Conservation (phyloP, 2,797 vertebrate species). For the Amblyraja radiata region DNA sequence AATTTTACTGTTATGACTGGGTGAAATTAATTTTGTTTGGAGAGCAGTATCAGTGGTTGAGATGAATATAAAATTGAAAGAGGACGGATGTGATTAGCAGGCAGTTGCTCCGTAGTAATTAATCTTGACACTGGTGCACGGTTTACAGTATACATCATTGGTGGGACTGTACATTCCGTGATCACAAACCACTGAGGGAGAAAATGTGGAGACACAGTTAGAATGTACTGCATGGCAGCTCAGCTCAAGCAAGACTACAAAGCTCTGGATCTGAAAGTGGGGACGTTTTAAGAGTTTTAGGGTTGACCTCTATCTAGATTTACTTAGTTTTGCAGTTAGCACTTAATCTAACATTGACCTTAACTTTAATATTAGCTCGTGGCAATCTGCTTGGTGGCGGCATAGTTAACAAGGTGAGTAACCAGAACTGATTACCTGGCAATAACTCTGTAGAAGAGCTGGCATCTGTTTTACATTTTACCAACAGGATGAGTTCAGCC, state of each 20-base stretch:
- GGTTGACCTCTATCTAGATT: too few relatives aligned
- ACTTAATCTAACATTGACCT: too few relatives aligned
- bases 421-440: too few relatives aligned
- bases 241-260: not conserved
- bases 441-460: too few relatives aligned
- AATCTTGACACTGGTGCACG: slow-evolving; percentile 43
- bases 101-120: slow-evolving; percentile 52
- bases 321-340: too few relatives aligned
- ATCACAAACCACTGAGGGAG: slow-evolving; percentile 55
- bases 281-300: too few relatives aligned
- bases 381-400: too few relatives aligned
- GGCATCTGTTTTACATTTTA: too few relatives aligned
- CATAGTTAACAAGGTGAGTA: too few relatives aligned
- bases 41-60: not conserved
- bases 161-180: slow-evolving; percentile 59
- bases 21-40: slow-evolving; percentile 18
- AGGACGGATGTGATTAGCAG: slow-evolving; percentile 45
- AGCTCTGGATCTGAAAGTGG: too few relatives aligned
- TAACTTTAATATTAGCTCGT: too few relatives aligned
- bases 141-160: slow-evolving; percentile 49
- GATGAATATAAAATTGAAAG: not conserved
- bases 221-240: not conserved
- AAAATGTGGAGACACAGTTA: slow-evolving; percentile 40
- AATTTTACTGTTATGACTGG: slow-evolving; percentile 23
- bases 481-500: too few relatives aligned